Evolutionary conservation across 1,140 invertebrate species (phyloP).

Genomic region (Bombus confusus): DNA sequence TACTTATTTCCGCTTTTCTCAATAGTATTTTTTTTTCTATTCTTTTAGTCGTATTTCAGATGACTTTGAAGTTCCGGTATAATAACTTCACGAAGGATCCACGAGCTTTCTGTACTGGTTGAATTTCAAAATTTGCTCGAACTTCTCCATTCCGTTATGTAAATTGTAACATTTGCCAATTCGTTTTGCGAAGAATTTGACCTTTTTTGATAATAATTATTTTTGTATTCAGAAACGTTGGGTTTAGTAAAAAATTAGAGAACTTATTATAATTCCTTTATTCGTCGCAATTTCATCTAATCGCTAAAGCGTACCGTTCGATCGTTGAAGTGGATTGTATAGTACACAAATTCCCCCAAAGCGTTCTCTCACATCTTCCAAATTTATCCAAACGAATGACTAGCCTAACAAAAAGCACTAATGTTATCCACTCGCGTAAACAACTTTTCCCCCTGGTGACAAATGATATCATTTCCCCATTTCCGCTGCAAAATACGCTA

Average conservation of each 20-base stretch:
- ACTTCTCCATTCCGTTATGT: not conserved
- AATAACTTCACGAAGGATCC: not conserved
- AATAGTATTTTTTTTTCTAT: not conserved
- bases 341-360: too few species aligned
- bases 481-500: not conserved
- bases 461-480: not conserved
- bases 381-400: not conserved
- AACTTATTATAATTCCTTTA: too few species aligned
- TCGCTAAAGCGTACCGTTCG: too few species aligned
- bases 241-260: too few species aligned
- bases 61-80: not conserved
- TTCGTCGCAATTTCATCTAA: too few species aligned
- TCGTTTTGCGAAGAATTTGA: not conserved
- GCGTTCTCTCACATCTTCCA: not conserved
- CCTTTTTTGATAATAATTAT: not conserved
- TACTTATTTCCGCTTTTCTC: too few species aligned
- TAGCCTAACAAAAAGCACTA: not conserved
- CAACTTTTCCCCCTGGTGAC: not conserved
- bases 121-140: not conserved
- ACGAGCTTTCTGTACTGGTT: not conserved
- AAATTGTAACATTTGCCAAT: not conserved
- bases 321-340: too few species aligned
- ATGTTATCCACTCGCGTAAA: not conserved
- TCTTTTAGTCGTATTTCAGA: not conserved
- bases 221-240: too few species aligned